phyloP scores from a whole-genome alignment of 2,113 vertebrate species.

The Phylloscopus trochilus region DNA sequence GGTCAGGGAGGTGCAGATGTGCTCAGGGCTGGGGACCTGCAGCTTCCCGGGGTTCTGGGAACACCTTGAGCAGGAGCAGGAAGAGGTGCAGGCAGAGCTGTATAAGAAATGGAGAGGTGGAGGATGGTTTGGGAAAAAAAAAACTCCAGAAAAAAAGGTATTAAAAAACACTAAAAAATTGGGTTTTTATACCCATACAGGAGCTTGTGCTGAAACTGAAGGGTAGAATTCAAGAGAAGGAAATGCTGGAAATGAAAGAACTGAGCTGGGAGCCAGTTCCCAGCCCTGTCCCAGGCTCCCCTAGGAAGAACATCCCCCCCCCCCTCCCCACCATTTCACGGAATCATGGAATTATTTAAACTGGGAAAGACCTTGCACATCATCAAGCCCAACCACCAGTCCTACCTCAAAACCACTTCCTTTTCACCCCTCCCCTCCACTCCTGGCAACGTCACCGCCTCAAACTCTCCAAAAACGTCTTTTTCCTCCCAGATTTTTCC shows the following conservation, averaged over 20 bases:
- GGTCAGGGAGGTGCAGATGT: background rate
- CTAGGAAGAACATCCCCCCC: background rate
- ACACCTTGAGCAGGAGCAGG: background rate
- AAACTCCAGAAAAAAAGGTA: background rate
- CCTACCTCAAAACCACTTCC: background rate
- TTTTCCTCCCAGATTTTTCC: fast-evolving
- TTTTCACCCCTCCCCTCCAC: background rate
- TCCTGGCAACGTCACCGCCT: background rate
- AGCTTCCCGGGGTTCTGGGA: fast-evolving
- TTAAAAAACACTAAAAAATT: background rate
- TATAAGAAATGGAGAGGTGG: background rate
- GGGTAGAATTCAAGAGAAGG: background rate
- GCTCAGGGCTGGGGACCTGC: background rate
- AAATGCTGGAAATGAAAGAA: background rate
- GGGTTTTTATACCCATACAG: background rate
- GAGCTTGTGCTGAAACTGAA: background rate
- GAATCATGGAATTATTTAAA: background rate
- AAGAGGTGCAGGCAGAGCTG: background rate
- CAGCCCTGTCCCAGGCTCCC: background rate
- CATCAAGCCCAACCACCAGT: background rate
- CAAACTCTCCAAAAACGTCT: background rate
- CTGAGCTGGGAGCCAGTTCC: background rate
- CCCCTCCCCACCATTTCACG: background rate
- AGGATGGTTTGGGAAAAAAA: background rate
- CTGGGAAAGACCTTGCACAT: background rate